Evolutionary conservation across 2,797 vertebrate genomes (phyloP).

Genomic region (Falco biarmicus): DNA sequence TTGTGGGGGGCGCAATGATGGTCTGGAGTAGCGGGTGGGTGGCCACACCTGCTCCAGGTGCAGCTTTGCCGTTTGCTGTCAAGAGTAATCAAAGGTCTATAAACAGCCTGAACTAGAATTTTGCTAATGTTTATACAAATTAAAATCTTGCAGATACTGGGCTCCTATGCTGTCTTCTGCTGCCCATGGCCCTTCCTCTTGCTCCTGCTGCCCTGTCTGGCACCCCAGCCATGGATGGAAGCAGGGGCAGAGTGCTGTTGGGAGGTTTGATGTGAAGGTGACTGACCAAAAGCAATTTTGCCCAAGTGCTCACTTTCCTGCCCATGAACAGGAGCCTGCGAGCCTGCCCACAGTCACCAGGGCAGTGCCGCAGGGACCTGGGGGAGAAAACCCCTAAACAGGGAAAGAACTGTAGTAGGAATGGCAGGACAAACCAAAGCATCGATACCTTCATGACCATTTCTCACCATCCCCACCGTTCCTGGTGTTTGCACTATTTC

Average conservation of each 20-base stretch:
- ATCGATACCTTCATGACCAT: neutral
- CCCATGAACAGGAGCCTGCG: neutral
- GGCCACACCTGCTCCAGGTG: neutral
- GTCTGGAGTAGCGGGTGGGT: fast-evolving
- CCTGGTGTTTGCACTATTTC: neutral
- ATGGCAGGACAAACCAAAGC: neutral
- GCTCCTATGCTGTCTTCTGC: neutral
- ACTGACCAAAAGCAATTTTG: fast-evolving
- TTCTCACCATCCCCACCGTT: neutral
- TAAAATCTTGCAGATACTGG: fast-evolving
- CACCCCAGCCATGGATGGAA: fast-evolving
- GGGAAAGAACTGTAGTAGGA: neutral
- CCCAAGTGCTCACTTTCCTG: neutral
- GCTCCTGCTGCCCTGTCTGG: neutral
- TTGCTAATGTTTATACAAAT: neutral
- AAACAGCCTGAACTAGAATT: neutral
- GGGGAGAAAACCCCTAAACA: neutral
- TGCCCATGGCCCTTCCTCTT: too few relatives aligned
- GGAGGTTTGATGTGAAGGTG: neutral
- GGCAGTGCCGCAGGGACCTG: neutral
- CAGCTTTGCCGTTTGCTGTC: neutral
- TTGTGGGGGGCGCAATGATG: neutral
- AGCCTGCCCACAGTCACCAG: fast-evolving
- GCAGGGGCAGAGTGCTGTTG: neutral
- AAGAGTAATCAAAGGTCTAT: neutral